Conservation (phyloP, 2,113 vertebrate genomes). For the Osmerus mordax region DNA sequence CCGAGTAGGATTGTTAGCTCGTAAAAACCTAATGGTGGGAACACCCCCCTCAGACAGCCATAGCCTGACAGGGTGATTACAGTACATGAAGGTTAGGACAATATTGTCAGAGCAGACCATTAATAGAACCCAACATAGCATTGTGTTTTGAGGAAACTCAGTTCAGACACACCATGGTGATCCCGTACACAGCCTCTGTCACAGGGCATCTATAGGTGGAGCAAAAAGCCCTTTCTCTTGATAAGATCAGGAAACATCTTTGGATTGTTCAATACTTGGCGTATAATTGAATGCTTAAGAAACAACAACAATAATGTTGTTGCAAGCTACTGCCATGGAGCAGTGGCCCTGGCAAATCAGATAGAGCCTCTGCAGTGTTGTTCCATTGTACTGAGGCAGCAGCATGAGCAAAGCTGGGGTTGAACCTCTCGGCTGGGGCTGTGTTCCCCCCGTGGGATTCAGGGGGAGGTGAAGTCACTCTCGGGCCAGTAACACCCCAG, state of each 20-base stretch:
- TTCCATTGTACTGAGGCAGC: constrained; percentile 13
- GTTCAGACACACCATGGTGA: background rate
- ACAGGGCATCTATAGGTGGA: too few species aligned
- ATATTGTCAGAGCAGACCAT: constrained; percentile 18
- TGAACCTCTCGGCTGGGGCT: constrained; percentile 25
- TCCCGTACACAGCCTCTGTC: too few species aligned
- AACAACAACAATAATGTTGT: constrained; percentile 16
- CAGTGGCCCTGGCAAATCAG: too few species aligned
- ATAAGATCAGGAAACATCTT: too few species aligned
- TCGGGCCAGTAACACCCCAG: constrained; percentile 46
- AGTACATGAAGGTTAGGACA: constrained; percentile 31
- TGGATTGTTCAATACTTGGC: too few species aligned
- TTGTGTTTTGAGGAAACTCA: constrained; percentile 32
- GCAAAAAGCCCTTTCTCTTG: too few species aligned
- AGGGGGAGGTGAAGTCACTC: constrained; percentile 49
- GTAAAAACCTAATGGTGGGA: constrained; percentile 18
- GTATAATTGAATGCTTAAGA: constrained; percentile 2
- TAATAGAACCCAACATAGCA: constrained; percentile 25
- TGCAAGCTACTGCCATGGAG: background rate
- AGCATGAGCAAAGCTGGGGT: constrained; percentile 19
- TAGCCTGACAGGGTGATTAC: constrained; percentile 1
- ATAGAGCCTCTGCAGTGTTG: too few species aligned
- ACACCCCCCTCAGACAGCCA: background rate
- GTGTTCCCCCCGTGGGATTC: constrained; percentile 44
- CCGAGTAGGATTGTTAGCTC: background rate